Evolutionary conservation across 2,888 invertebrate species (phyloP), one percentile per base, ranked within the genome.

Genomic region (Sphaerophoria taeniata): DNA sequence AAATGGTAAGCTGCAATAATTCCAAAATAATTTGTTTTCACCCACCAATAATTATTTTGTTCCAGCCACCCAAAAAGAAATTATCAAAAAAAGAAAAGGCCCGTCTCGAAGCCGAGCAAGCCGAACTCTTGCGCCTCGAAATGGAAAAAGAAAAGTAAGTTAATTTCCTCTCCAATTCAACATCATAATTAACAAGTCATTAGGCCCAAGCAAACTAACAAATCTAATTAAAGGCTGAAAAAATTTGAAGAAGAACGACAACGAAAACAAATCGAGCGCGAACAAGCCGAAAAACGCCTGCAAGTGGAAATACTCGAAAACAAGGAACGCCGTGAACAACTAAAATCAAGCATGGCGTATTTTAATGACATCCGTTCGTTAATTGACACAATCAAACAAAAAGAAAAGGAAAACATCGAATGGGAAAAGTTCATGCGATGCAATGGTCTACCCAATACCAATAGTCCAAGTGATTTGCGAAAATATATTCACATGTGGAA

Each of bases 361-460:
- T 92, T 92, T 53, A 89, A 89, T 6, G 80, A 87, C 16, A 89
- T 92, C 3, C 88, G 88, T 3, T 87, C 89, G 9, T 86, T 89
- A 74, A 92, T 91, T 24, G 89, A 90, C 16, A 87, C 87, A 69
- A 91, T 92, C 72, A 90, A 90, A 79, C 88, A 87, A 3, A 88
- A 88, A 2, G 89, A 89, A 16, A 89, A 90, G 4, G 89, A 90
- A 56, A 87, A 90, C 49, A 88, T 88, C 9, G 92, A 92, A 60
- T 92, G 92, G 92, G 90, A 91, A 70, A 90, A 90, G 76, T 92
- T 89, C 71, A 92, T 92, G 92, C 90, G 92, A 5, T 92, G 92
- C 88, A 91, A 92, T 73, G 92, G 92, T 3, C 87, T 92, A 6
- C 92, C 92, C 2, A 91, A 90, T 87, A 90, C 91, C 3, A 90